Base-by-base conservation (phyloP, 2,888 invertebrate species). In the Tupiocoris notatus region DNA sequence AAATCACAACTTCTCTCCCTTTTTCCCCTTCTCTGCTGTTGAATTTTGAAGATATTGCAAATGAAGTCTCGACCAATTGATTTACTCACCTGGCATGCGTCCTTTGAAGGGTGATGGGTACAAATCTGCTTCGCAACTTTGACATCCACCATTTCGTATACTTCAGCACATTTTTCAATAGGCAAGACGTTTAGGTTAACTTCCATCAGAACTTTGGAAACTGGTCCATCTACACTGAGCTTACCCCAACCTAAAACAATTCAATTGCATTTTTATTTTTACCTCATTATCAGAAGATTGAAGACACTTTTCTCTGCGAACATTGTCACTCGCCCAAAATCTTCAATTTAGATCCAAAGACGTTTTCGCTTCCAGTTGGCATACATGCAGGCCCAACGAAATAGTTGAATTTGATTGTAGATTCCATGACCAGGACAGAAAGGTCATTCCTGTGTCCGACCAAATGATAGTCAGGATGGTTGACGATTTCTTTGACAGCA, bases 231-330 rank as follows among this genome's bases (percentile, higher is more conserved):
- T 2, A 23, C 56, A 6, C 57, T 61, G 39, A 68, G 25, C 62
- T 56, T 76, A 0, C 76, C 76, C 76, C 76, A 76, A 23, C 76
- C 76, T 76, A 17, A 16, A 24, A n/a, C n/a, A n/a, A n/a, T n/a
- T n/a, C n/a, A n/a, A n/a, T n/a, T n/a, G n/a, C n/a, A n/a, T n/a
- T n/a, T n/a, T n/a, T n/a, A n/a, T n/a, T n/a, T n/a, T n/a, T n/a
- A n/a, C n/a, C n/a, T n/a, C n/a, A n/a, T n/a, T n/a, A n/a, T n/a
- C n/a, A n/a, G n/a, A n/a, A n/a, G n/a, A n/a, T n/a, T n/a, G n/a
- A n/a, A n/a, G n/a, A n/a, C n/a, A n/a, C n/a, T n/a, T n/a, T n/a
- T n/a, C n/a, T n/a, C n/a, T n/a, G n/a, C n/a, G n/a, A n/a, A n/a
- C n/a, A n/a, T n/a, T n/a, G n/a, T n/a, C n/a, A n/a, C n/a, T 57